Percentiles rank a stretch among this genome's conserved stretches.
Evolutionary conservation across 2,113 vertebrate species (phyloP).

Genomic region (Albula goreensis): DNA sequence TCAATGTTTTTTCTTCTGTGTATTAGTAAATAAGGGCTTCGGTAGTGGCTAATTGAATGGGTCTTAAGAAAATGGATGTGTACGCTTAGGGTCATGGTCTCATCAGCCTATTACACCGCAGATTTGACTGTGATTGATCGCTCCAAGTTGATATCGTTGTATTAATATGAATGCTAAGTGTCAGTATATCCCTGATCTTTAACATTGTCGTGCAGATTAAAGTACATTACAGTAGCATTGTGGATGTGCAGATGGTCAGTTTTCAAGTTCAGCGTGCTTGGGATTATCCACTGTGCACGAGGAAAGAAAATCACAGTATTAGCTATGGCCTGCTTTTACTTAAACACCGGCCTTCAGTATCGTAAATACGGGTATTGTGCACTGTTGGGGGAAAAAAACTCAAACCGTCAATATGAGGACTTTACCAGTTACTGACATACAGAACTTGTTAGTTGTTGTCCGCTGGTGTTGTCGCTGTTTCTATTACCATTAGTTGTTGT

Average conservation of each 20-base stretch:
- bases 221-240: not conserved
- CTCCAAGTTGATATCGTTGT: not conserved
- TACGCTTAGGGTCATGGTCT: slow-evolving; percentile 7
- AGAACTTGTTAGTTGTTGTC: not conserved
- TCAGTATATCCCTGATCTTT: not conserved
- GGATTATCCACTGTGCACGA: not conserved
- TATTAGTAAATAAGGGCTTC: not conserved
- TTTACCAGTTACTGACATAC: not conserved
- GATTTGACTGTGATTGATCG: not conserved
- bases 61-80: slow-evolving; percentile 24
- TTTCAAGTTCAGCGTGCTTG: slow-evolving; percentile 14
- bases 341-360: not conserved
- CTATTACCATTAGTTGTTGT: not conserved
- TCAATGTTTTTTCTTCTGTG: not conserved
- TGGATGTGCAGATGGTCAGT: slow-evolving; percentile 17
- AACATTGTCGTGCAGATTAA: not conserved
- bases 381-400: not conserved
- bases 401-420: not conserved
- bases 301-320: not conserved
- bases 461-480: not conserved
- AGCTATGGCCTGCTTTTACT: not conserved
- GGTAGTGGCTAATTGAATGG: not conserved
- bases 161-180: not conserved
- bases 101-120: not conserved
- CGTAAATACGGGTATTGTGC: not conserved